Percentiles rank a stretch among this genome's conserved stretches.
Evolutionary conservation across 2,888 invertebrate species (phyloP).

Genomic region (Scaptomyza cyrtandrae): DNA sequence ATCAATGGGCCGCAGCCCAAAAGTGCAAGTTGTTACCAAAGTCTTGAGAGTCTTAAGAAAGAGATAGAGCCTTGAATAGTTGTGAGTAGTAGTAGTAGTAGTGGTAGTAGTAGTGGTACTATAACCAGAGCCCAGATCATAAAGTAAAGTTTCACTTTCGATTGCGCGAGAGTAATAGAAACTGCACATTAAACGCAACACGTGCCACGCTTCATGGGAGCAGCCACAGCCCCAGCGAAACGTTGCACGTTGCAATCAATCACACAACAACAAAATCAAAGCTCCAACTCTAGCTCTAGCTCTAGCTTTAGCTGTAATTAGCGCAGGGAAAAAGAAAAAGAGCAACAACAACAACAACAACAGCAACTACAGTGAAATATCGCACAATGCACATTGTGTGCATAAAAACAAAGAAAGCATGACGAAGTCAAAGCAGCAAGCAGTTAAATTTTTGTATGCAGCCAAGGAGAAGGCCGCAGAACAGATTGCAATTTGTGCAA

Average conservation of each 20-base stretch:
- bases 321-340: conserved; percentile 78
- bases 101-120: no score
- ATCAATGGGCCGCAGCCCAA: conserved; percentile 66
- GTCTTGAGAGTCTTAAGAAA: neutral
- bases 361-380: conserved; percentile 33
- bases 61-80: neutral
- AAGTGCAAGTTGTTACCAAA: conserved; percentile 74
- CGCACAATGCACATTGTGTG: conserved; percentile 70
- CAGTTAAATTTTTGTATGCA: conserved; percentile 38
- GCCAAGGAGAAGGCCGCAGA: conserved; percentile 68
- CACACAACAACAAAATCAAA: conserved; percentile 72
- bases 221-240: conserved; percentile 40
- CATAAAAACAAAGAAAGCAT: conserved; percentile 75
- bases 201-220: conserved; percentile 79
- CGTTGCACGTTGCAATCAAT: conserved; percentile 76
- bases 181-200: conserved; percentile 81
- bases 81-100: neutral
- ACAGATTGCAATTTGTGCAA: conserved; percentile 78
- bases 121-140: conserved; percentile 54
- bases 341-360: conserved; percentile 4
- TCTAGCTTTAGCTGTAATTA: conserved; percentile 63
- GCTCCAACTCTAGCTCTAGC: conserved; percentile 32
- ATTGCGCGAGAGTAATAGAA: conserved; percentile 77
- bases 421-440: conserved; percentile 61
- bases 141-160: conserved; percentile 77